phyloP scores from a whole-genome alignment of 2,113 vertebrate genomes.

The Ptychochromis oligacanthus region DNA sequence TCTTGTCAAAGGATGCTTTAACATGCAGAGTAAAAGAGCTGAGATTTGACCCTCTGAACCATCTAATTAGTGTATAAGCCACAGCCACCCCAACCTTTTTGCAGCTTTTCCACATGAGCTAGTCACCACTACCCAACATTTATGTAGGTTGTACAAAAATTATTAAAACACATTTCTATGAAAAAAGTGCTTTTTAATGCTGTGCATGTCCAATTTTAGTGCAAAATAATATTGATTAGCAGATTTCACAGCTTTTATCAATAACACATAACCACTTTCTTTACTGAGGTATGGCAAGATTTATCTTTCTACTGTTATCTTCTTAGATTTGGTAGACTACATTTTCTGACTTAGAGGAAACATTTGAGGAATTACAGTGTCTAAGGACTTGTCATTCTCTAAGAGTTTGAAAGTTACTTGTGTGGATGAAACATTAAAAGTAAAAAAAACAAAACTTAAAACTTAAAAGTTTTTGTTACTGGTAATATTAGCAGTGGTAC shows the following conservation, averaged over 20 bases:
- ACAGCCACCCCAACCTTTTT: neutral
- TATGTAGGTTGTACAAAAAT: neutral
- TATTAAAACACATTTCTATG: neutral
- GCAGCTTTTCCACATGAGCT: neutral
- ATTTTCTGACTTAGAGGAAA: neutral
- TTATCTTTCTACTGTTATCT: neutral
- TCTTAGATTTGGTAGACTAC: neutral
- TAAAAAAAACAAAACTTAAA: too few species aligned
- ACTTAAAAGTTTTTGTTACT: neutral
- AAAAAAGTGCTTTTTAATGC: neutral
- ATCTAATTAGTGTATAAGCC: neutral
- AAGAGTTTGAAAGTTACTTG: neutral
- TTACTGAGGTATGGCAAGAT: neutral
- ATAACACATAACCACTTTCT: neutral
- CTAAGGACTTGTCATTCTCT: neutral
- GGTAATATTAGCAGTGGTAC: neutral
- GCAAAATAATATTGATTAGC: neutral
- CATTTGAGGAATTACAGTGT: neutral
- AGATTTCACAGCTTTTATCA: neutral
- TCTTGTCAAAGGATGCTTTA: too few species aligned
- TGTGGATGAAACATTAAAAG: too few species aligned
- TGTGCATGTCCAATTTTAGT: neutral
- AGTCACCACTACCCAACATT: neutral
- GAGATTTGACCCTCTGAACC: neutral
- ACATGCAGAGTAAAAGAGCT: too few species aligned